Base-by-base conservation (phyloP, 2,888 invertebrate genomes). In the Oscheius onirici region DNA sequence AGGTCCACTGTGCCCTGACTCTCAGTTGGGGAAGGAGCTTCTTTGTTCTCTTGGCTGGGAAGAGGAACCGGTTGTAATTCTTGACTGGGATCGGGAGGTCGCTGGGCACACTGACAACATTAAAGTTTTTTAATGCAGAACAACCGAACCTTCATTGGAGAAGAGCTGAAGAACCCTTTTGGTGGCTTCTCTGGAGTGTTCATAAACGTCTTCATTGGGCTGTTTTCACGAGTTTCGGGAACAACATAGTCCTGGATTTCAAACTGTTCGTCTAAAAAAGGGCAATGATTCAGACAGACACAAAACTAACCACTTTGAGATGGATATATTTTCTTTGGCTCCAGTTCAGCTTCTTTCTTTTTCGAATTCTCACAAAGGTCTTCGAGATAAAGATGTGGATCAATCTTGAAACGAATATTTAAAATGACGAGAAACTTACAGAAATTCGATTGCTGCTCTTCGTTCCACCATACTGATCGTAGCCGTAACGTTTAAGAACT, bases 401-500 rank as follows among this genome's bases (percentile, higher is more conserved):
- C 57, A 3, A 68, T 44, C 66, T 66, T 1, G 17, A 11, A 41
- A 52, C 26, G 13, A 52, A 20, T 46, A 1, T 26, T 28, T 17
- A 3, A 10, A 51, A 43, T 51, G 22, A 15, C 8, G 57, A 10
- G 22, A 40, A 51, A 10, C 34, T n/a, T 17, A 66, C 66, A 1
- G n/a, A 55, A 20, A 68, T 22, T 2, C 11, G 13, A 15, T 26
- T 22, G 15, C 15, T n/a, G 15, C 40, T 28, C 28, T 68, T 68
- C 10, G 43, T 46, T 8, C 52, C 22, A 6, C 34, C 44, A 13
- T 13, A 22, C 13, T 22, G 6, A 20, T 57, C n/a, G 46, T 46
- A 68, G 10, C 20, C 44, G 20, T 57, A 68, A 6, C 68, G 68
- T 22, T 68, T 68, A 6, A 68, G 46, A 3, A 57, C 68, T 10